Evolutionary conservation across 2,888 invertebrate species (phyloP), one percentile per base, ranked within the genome.

Genomic region (Macrophya annulata): DNA sequence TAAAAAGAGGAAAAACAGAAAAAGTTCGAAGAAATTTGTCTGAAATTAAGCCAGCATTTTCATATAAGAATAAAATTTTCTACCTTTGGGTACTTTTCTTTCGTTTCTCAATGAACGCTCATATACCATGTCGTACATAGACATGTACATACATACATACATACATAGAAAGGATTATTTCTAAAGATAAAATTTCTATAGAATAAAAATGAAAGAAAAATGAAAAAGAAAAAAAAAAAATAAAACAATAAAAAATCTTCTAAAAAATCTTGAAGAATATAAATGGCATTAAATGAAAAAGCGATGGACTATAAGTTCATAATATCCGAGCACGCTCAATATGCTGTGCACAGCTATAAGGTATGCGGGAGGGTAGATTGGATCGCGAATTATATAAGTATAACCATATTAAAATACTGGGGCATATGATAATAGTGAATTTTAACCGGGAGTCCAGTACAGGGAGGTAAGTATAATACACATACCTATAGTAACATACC

Each of bases 361-460:
- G 51, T 31, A 77, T 77, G 31, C 37, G 37, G 17, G 31, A 77
- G 77, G 77, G 77, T 55, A 77, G 77, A 77, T 77, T 31, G n/a
- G 77, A 55, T 77, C 48, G 51, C 31, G 77, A 77, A 74, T 45
- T 55, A n/a, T n/a, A 55, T 17, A 37, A 55, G 77, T 37, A 51
- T 37, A 51, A 77, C 51, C 37, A 55, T 31, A 77, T 77, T 77
- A 55, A 55, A 77, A 77, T 77, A 77, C 51, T 77, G 77, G 55
- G 77, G 77, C 48, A 77, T 8, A 21, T 37, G 51, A n/a, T 17
- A 12, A n/a, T 55, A 17, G 51, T 21, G 62, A 62, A 62, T 81
- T 81, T 62, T 12, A 43, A 1, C 81, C 21, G 40, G 37, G 25
- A 40, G 25, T n/a, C 40, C 31, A 21, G 72, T n/a, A n/a, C 3